Evolutionary conservation across 1,140 invertebrate species (phyloP).

Genomic region (Goniozus legneri): DNA sequence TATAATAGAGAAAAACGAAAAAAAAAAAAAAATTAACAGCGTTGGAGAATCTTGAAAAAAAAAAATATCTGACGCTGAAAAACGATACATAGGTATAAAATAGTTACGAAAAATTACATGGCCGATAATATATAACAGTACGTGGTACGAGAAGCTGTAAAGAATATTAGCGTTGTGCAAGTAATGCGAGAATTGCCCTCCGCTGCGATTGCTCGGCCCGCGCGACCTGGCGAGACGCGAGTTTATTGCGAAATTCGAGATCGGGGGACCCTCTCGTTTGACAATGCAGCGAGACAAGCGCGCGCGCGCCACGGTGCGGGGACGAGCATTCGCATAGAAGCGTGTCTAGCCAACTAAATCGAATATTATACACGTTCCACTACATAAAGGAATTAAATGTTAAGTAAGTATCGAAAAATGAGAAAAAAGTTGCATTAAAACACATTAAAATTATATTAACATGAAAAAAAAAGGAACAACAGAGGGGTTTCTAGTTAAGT

Average conservation of each 20-base stretch:
- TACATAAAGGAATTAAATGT: background rate
- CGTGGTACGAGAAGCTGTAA: conserved; percentile 30
- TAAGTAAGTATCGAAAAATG: no score
- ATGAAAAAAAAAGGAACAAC: conserved; percentile 14
- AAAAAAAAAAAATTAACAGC: conserved; percentile 38
- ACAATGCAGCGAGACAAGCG: no score
- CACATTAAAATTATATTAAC: no score
- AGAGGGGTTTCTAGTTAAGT: conserved; percentile 26
- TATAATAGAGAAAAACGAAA: conserved; percentile 22
- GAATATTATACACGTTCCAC: background rate
- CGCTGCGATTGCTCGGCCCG: no score
- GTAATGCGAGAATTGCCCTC: conserved; percentile 14
- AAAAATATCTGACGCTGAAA: conserved; percentile 27
- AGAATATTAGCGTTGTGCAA: conserved; percentile 36
- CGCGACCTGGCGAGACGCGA: no score
- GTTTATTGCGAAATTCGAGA: no score
- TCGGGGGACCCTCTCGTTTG: no score
- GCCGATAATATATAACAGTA: background rate
- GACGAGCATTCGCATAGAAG: conserved; percentile 7
- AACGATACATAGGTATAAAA: conserved; percentile 25
- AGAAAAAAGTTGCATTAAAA: background rate
- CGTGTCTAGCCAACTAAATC: conserved; percentile 19
- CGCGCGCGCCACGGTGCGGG: background rate
- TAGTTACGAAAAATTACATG: conserved; percentile 11
- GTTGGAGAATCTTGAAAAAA: no score